Conservation (phyloP, 2,113 vertebrate species). For the Podarcis raffonei region DNA sequence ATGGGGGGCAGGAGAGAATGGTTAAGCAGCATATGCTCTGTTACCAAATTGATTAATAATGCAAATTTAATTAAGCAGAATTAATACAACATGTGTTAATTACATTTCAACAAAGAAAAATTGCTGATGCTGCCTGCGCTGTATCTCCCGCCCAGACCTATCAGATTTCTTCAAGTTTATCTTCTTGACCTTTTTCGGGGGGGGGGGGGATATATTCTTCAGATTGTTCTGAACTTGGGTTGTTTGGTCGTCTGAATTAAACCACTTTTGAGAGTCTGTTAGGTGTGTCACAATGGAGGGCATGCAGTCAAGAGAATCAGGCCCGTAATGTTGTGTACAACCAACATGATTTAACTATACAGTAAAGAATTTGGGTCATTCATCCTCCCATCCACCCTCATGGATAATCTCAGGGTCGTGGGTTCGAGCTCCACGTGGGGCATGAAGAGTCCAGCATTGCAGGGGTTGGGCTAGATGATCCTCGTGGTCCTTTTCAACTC, state of each 20-base stretch:
- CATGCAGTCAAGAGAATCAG: not conserved
- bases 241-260: not conserved
- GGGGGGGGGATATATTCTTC: no score
- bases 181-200: not conserved
- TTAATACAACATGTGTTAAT: slow-evolving; percentile 2
- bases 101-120: not conserved
- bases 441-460: no score
- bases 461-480: no score
- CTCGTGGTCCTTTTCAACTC: no score
- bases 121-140: not conserved
- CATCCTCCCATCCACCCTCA: no score
- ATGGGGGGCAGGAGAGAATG: not conserved
- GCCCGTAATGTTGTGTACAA: no score
- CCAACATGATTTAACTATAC: no score
- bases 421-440: no score
- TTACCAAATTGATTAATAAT: slow-evolving; percentile 7
- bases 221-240: no score
- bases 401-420: no score
- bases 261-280: no score
- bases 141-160: not conserved
- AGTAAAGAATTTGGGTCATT: not conserved
- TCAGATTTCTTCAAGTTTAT: not conserved
- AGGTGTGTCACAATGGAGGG: not conserved
- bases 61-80: slow-evolving; percentile 5
- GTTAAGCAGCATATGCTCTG: not conserved